phyloP scores from a whole-genome alignment of 2,113 vertebrate genomes.

The Gobius niger region DNA sequence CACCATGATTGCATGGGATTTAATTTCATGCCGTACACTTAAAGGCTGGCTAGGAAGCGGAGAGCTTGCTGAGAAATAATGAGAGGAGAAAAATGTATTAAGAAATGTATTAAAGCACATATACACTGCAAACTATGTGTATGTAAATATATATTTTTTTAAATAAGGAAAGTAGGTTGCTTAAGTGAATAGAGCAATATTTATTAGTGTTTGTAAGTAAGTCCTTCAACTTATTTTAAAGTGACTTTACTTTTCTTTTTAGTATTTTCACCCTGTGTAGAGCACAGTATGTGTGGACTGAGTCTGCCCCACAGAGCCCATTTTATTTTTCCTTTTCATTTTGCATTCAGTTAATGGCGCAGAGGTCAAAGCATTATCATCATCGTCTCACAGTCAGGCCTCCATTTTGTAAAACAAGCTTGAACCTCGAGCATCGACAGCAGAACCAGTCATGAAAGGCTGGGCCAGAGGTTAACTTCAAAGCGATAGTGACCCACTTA shows the following conservation, averaged over 20 bases:
- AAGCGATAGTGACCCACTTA: neutral
- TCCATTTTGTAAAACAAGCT: neutral
- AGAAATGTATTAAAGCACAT: too few species aligned
- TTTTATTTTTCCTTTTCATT: neutral
- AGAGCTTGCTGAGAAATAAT: neutral
- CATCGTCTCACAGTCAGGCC: conserved; percentile 10
- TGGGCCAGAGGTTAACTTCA: conserved; percentile 6
- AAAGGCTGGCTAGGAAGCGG: neutral
- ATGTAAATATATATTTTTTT: too few species aligned
- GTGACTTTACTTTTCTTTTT: too few species aligned
- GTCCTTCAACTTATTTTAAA: too few species aligned
- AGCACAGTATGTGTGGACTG: neutral
- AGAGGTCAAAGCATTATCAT: neutral
- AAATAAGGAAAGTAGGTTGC: too few species aligned
- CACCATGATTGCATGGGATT: neutral
- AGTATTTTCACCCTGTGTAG: too few species aligned
- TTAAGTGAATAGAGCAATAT: too few species aligned
- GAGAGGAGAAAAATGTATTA: too few species aligned
- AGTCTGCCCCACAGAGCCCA: neutral
- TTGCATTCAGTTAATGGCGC: neutral
- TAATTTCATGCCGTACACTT: neutral
- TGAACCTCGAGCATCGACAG: neutral
- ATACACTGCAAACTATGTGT: too few species aligned
- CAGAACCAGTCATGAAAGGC: neutral
- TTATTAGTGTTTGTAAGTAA: too few species aligned